Evolutionary conservation across 2,113 vertebrate species (phyloP).

Genomic region (Trematocara variabile): DNA sequence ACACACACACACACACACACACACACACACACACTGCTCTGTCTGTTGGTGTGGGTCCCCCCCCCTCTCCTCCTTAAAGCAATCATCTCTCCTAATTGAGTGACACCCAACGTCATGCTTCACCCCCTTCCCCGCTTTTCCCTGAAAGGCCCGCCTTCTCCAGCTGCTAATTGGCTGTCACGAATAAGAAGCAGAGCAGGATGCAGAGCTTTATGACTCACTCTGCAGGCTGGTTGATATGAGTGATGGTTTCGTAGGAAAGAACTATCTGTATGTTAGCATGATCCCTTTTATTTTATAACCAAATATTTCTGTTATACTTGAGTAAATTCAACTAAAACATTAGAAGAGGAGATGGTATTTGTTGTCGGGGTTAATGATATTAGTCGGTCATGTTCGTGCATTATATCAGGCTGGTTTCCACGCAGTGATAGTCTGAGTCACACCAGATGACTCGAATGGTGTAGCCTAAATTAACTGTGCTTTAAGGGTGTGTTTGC

Average conservation of each 20-base stretch:
- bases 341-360: not conserved
- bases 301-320: not conserved
- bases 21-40: not conserved
- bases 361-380: not conserved
- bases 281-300: not conserved
- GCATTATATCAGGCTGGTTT: not conserved
- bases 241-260: not conserved
- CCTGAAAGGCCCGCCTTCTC: not conserved
- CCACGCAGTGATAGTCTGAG: not conserved
- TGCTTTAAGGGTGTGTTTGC: not conserved
- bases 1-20: not conserved
- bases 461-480: not conserved
- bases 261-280: not conserved
- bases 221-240: conserved; percentile 2
- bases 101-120: not conserved
- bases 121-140: not conserved
- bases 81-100: not conserved
- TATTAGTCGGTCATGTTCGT: not conserved
- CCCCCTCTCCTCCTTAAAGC: not conserved
- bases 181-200: conserved; percentile 17
- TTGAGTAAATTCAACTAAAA: not conserved
- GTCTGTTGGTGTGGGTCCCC: not conserved
- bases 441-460: not conserved
- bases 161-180: conserved; percentile 22
- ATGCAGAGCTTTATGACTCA: conserved; percentile 56